Evolutionary conservation across 2,888 invertebrate genomes (phyloP).

Genomic region (Automeris io): DNA sequence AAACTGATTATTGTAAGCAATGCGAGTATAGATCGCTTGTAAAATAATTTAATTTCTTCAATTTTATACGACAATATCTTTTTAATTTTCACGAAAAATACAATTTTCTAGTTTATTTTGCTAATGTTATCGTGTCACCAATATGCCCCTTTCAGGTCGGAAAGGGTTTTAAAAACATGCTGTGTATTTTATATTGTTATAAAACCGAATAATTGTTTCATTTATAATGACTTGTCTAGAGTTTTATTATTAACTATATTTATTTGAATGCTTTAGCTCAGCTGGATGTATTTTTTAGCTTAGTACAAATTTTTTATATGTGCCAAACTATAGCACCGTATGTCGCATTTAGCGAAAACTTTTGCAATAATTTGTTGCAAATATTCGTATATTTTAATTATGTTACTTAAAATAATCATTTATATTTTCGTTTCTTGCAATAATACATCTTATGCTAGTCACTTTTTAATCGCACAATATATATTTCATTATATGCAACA

Average conservation of each 20-base stretch:
- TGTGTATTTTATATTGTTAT: too few species aligned
- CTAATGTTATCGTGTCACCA: too few species aligned
- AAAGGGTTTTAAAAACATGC: too few species aligned
- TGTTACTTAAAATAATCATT: conserved; percentile 34
- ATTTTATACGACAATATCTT: too few species aligned
- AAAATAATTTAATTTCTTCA: too few species aligned
- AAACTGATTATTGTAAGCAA: too few species aligned
- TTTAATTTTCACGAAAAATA: too few species aligned
- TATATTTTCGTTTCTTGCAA: conserved; percentile 59
- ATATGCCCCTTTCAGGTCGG: too few species aligned
- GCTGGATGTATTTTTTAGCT: conserved; percentile 58
- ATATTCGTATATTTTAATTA: conserved; percentile 45
- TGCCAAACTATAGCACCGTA: conserved; percentile 68
- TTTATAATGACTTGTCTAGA: conserved; percentile 20
- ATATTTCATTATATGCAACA: conserved; percentile 32
- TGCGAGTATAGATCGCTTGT: too few species aligned
- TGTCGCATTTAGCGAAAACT: conserved; percentile 59
- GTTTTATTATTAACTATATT: conserved; percentile 28
- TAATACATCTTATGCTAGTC: conserved; percentile 76
- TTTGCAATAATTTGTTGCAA: conserved; percentile 40
- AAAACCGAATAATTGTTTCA: conserved; percentile 6
- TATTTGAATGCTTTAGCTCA: conserved; percentile 63
- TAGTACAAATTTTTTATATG: conserved; percentile 69
- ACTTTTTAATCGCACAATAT: conserved; percentile 69
- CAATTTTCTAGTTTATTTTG: too few species aligned